A percentile compares a stretch with the other conserved stretches of the same genome.
phyloP scores from a whole-genome alignment of 2,797 vertebrate genomes.

The Lepidocolaptes lacrymiger region DNA sequence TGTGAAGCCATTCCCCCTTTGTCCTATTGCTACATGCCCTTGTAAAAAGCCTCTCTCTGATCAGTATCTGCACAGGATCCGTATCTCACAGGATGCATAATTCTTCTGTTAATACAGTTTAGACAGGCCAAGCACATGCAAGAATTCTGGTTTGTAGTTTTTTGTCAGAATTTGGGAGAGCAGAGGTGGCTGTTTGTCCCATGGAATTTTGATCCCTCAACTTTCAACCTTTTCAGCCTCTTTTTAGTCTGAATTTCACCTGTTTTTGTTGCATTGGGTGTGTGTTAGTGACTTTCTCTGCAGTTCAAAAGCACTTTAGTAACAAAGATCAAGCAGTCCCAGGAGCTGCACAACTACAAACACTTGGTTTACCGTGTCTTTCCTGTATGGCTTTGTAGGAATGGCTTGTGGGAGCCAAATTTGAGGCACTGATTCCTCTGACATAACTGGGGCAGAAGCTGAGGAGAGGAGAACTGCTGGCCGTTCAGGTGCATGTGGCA shows the following conservation, averaged over 20 bases:
- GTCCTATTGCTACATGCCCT: fast-evolving
- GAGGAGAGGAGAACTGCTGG: not conserved
- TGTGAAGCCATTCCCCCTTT: not conserved
- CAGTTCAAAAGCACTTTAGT: not conserved
- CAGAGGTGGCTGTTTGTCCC: not conserved
- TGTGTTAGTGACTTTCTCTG: not conserved
- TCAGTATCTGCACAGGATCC: not conserved
- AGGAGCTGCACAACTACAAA: not conserved
- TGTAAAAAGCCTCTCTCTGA: not conserved
- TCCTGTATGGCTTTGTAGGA: fast-evolving
- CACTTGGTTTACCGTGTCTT: fast-evolving
- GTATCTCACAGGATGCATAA: not conserved
- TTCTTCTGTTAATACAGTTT: not conserved
- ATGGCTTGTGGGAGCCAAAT: not conserved
- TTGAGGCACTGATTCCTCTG: not conserved
- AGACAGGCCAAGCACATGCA: not conserved
- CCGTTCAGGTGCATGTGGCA: not conserved
- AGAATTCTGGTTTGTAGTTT: not conserved
- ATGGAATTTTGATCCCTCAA: not conserved
- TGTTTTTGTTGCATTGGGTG: not conserved
- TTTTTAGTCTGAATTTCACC: not conserved
- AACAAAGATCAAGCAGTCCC: not conserved
- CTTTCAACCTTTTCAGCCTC: not conserved
- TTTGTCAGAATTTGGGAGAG: not conserved
- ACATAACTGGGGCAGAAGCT: not conserved